A percentile compares a stretch with the other conserved stretches of the same genome.
phyloP scores from a whole-genome alignment of 2,888 invertebrate species.

The Psylliodes chrysocephalus region DNA sequence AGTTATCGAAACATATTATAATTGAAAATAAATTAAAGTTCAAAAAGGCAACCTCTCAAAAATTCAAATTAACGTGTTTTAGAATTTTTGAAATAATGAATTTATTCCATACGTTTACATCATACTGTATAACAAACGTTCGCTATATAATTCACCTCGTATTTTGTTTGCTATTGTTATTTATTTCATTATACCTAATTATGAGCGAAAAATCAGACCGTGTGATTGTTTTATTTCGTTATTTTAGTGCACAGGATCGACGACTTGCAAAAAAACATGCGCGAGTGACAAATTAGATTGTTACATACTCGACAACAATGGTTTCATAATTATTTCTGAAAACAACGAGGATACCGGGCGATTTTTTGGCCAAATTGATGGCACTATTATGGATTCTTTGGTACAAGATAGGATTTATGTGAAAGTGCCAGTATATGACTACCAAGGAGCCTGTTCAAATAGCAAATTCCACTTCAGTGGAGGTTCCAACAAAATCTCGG shows the following conservation, averaged over 20 bases:
- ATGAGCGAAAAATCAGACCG: too few species aligned
- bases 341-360: conserved; percentile 86
- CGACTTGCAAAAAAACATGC: conserved; percentile 84
- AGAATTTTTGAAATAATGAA: too few species aligned
- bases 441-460: conserved; percentile 86
- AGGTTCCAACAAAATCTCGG: conserved; percentile 61
- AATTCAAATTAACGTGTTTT: too few species aligned
- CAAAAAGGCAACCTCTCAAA: too few species aligned
- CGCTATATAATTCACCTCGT: too few species aligned
- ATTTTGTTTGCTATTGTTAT: too few species aligned
- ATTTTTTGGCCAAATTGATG: conserved; percentile 95
- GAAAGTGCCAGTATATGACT: conserved; percentile 87
- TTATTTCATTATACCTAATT: too few species aligned
- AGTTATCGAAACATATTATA: too few species aligned
- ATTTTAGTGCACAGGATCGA: conserved; percentile 75
- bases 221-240: conserved; percentile 52
- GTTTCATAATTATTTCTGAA: conserved; percentile 92
- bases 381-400: conserved; percentile 92
- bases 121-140: too few species aligned
- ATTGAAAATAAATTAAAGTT: too few species aligned
- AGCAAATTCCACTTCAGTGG: conserved; percentile 75
- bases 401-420: conserved; percentile 92
- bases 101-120: too few species aligned
- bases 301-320: conserved; percentile 93
- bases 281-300: conserved; percentile 90